A percentile compares a stretch with the other conserved stretches of the same genome.
phyloP scores from a whole-genome alignment of 2,113 vertebrate genomes.

The Seriola dumerili region DNA sequence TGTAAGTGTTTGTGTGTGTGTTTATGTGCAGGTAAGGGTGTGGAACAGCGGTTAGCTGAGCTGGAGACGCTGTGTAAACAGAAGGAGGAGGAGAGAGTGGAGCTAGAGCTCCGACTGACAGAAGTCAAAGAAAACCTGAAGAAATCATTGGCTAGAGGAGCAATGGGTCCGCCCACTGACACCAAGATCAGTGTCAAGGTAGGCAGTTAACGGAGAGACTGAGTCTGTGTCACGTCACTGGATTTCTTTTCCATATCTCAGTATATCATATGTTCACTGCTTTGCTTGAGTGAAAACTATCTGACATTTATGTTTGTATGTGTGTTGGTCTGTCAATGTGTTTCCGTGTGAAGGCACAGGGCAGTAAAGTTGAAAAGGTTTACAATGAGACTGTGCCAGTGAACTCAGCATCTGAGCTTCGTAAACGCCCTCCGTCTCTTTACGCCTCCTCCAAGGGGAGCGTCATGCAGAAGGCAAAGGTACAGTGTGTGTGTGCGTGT shows the following conservation, averaged over 20 bases:
- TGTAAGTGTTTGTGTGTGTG: conserved; percentile 31
- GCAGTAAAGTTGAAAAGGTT: conserved; percentile 83
- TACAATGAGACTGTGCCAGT: conserved; percentile 88
- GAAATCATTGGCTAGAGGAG: conserved; percentile 92
- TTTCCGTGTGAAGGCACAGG: conserved; percentile 56
- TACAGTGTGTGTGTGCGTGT: conserved; percentile 57
- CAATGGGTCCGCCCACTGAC: conserved; percentile 86
- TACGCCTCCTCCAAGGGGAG: conserved; percentile 89
- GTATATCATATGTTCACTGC: background rate
- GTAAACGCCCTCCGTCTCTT: conserved; percentile 91
- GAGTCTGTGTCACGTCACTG: background rate
- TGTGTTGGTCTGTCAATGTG: conserved; percentile 9
- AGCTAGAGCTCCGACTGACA: conserved; percentile 92
- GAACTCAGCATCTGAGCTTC: conserved; percentile 92
- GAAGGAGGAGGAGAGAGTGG: conserved; percentile 91
- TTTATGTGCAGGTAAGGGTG: conserved; percentile 80
- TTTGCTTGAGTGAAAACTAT: background rate
- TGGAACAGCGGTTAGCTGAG: conserved; percentile 86
- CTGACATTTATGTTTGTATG: conserved; percentile 3
- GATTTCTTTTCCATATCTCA: background rate
- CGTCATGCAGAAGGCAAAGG: conserved; percentile 97
- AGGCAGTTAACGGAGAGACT: background rate
- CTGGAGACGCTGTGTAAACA: conserved; percentile 91
- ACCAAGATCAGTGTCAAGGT: conserved; percentile 82
- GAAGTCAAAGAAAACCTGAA: conserved; percentile 95